A percentile compares a stretch with the other conserved stretches of the same genome.
Evolutionary conservation across 2,888 invertebrate species (phyloP).

Genomic region (Noctua janthe): DNA sequence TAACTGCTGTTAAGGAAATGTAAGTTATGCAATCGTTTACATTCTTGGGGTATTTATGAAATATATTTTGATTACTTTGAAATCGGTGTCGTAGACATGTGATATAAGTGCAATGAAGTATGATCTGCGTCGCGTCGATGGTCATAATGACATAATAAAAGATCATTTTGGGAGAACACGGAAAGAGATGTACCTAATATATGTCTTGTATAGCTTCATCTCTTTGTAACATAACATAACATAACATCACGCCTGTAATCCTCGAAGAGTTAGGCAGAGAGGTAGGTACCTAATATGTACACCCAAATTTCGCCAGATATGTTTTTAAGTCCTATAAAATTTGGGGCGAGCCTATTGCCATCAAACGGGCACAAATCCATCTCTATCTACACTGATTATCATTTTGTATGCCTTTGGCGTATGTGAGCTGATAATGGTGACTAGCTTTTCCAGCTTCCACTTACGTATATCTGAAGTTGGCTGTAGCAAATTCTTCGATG

Average conservation of each 20-base stretch:
- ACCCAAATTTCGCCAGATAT: too few relatives aligned
- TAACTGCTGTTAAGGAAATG: not conserved
- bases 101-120: not conserved
- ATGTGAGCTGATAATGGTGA: not conserved
- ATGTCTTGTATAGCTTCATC: not conserved
- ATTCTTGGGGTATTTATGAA: not conserved
- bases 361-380: too few relatives aligned
- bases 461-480: not conserved
- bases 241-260: too few relatives aligned
- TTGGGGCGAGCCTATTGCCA: too few relatives aligned
- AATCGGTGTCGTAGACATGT: not conserved
- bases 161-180: not conserved
- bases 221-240: too few relatives aligned
- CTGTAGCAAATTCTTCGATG: not conserved
- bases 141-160: not conserved
- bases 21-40: conserved; percentile 8
- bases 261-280: too few relatives aligned
- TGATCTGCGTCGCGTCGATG: not conserved
- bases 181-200: not conserved
- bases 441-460: not conserved
- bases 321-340: too few relatives aligned
- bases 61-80: not conserved
- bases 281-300: too few relatives aligned
- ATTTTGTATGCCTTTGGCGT: too few relatives aligned
- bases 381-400: not conserved